Base-by-base conservation (phyloP, 2,797 vertebrate genomes). In the Anguilla pacifica region DNA sequence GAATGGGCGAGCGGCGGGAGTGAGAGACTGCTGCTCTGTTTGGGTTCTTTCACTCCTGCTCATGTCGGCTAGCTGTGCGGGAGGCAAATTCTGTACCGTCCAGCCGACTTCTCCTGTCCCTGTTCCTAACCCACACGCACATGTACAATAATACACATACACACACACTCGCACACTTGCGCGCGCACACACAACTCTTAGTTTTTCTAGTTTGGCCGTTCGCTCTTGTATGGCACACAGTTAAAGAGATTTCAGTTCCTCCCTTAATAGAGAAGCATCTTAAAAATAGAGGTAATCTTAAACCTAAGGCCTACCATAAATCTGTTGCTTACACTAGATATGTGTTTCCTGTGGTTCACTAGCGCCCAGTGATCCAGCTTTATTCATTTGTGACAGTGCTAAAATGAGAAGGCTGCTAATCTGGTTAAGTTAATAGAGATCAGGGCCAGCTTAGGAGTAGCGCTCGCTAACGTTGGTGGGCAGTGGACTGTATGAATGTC, bases 371-470 rank as follows among this genome's bases (percentile, higher is more conserved):
- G 88, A 89, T 85, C 77, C 79, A 31, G 74, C 85, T 87, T 77
- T 92, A 84, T 61, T 77, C 74, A 85, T 6, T 82, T 83, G 70
- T 77, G 85, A 86, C 84, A 11, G 3, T 72, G 86, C 93, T 94
- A 93, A 94, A 93, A 90, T 83, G 85, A 90, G 90, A 90, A 88
- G 43, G 46, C 79, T 79, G 86, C 51, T 95, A 94, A 95, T 94
- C 93, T 92, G 79, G 55, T 86, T 90, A 91, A 88, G 87, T 87
- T 85, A 90, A 85, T 86, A 59, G 89, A 70, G 90, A 90, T 92
- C 59, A 89, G 87, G 91, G 46, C 9, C 35, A n/a, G 79, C 46
- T 49, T 25, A 82, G 79, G 43, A 82, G 79, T 10, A 51, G 19
- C 7, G 10, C 35, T 81, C 72, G 13, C 72, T 77, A 17, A 49